phyloP scores from a whole-genome alignment of 2,888 invertebrate genomes.

The Papilio elwesi region DNA sequence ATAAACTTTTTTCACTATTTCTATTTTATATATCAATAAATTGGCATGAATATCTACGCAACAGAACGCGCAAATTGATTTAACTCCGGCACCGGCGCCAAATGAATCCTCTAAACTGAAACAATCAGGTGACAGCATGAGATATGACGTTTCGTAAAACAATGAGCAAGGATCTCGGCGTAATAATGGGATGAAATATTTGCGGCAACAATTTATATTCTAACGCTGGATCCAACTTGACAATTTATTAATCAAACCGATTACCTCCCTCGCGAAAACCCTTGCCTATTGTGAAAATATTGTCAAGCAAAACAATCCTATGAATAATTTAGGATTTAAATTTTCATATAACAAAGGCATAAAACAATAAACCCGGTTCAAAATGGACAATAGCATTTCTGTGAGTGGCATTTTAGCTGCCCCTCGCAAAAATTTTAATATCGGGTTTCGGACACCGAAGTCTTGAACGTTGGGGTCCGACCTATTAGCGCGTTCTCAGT shows the following conservation, averaged over 20 bases:
- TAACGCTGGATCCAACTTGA: slow-evolving; percentile 83
- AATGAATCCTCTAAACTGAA: slow-evolving; percentile 54
- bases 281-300: slow-evolving; percentile 83
- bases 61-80: slow-evolving; percentile 59
- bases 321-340: slow-evolving; percentile 85
- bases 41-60: slow-evolving; percentile 45
- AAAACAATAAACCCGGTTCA: slow-evolving; percentile 81
- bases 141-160: slow-evolving; percentile 82
- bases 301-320: slow-evolving; percentile 81
- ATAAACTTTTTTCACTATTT: not conserved
- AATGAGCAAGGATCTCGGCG: slow-evolving; percentile 76
- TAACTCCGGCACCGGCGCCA: slow-evolving; percentile 45
- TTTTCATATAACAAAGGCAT: slow-evolving; percentile 81
- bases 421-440: slow-evolving; percentile 69
- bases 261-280: slow-evolving; percentile 78
- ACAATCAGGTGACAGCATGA: slow-evolving; percentile 82
- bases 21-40: not conserved
- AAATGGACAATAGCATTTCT: slow-evolving; percentile 80
- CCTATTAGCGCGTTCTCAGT: slow-evolving; percentile 38
- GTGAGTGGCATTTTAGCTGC: slow-evolving; percentile 73
- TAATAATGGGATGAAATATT: slow-evolving; percentile 82
- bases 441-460: slow-evolving; percentile 55
- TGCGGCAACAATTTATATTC: slow-evolving; percentile 83
- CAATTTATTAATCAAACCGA: slow-evolving; percentile 85
- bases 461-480: slow-evolving; percentile 54